Evolutionary conservation across 2,113 vertebrate genomes (phyloP).

Genomic region (Brachirus orientalis): DNA sequence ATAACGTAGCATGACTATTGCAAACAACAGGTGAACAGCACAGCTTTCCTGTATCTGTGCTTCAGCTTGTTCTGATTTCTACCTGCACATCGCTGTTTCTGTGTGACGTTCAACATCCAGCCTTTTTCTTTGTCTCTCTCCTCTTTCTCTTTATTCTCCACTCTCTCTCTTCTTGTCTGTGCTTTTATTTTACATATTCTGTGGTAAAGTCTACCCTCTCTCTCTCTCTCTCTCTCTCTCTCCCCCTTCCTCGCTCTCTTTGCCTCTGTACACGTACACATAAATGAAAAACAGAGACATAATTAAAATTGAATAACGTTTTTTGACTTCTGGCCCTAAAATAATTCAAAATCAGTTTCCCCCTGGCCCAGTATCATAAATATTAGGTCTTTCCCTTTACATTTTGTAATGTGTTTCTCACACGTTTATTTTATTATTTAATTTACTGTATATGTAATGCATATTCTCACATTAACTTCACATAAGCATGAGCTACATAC

Average conservation of each 20-base stretch:
- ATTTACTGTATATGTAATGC: background rate
- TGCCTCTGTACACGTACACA: too few relatives aligned
- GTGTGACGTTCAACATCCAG: conserved; percentile 12
- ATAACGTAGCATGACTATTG: conserved; percentile 56
- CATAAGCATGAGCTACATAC: background rate
- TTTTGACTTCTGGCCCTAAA: too few relatives aligned
- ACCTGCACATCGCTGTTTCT: conserved; percentile 12
- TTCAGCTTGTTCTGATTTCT: conserved; percentile 27
- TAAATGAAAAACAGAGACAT: too few relatives aligned
- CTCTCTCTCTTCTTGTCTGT: background rate
- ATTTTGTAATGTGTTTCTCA: background rate
- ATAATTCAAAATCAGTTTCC: too few relatives aligned
- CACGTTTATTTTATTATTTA: too few relatives aligned
- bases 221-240: background rate
- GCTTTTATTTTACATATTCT: too few relatives aligned
- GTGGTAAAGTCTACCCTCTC: too few relatives aligned
- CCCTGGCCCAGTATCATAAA: too few relatives aligned
- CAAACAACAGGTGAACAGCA: conserved; percentile 50
- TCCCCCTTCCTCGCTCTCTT: background rate
- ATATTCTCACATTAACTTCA: background rate
- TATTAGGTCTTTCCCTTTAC: too few relatives aligned
- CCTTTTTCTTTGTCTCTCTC: conserved; percentile 9
- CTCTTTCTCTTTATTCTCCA: background rate
- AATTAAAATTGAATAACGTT: too few relatives aligned
- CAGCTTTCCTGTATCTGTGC: conserved; percentile 26